Evolutionary conservation across 2,888 invertebrate genomes (phyloP), one percentile per base, ranked within the genome.

Genomic region (Timema cristinae): DNA sequence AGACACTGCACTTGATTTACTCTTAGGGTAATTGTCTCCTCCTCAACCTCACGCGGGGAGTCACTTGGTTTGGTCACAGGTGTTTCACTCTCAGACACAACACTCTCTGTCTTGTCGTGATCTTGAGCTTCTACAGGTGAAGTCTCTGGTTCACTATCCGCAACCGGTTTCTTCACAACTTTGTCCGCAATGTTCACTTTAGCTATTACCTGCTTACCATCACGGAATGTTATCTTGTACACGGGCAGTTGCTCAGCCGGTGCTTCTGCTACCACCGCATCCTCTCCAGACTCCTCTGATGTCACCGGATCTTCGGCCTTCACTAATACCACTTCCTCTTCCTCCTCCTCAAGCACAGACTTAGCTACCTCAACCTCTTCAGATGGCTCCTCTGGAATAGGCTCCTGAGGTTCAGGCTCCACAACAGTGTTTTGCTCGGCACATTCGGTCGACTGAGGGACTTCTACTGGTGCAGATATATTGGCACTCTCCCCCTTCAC

Each of bases 201-300:
- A 8, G 88, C 86, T 78, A 91, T 83, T 67, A 89, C 85, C 81
- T 90, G 89, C 82, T 90, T 91, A 15, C 90, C 90, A 83, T 91
- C 91, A 79, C 90, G 89, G 73, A 90, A 84, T 52, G 89, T 86
- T 77, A 91, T 88, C 83, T 91, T 91, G 78, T 86, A 87, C 77
- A 83, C 80, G 8, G 82, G 82, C 68, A 81, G 79, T 6, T 78
- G 78, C 48, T 73, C 74, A 10, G 66, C 15, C 13, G 72, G 72
- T 16, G 63, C 71, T 52, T 74, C 71, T 61, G 72, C 66, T 49
- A 70, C 70, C 59, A 56, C 68, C 10, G 66, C 68, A 71, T 73
- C 75, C 66, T 71, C 74, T 10, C 63, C 51, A 7, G 68, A 69
- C 50, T 67, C 73, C 49, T 73, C 75, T 5, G 54, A 69, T 13